These are phyloP conservation scores for Sceliomorpha sp. DNA, from an alignment of 2,888 invertebrate genomes.

Conservation along the genomic window DNA sequence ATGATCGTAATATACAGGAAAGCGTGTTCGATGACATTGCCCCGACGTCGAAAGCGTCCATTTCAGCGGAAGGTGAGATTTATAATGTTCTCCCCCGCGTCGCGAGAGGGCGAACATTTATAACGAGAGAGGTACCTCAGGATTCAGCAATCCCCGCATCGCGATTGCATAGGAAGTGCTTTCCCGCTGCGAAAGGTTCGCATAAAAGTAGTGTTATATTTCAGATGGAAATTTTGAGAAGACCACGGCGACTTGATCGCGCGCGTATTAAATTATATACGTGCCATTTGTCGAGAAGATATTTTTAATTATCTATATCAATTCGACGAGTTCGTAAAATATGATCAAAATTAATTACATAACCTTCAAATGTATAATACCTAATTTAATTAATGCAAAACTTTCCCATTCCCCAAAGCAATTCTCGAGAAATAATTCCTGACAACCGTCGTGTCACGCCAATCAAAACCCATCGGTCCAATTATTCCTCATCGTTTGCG, in stretches of 20 bases:
- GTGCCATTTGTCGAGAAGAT: not conserved
- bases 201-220: constrained; percentile 26
- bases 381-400: too few relatives aligned
- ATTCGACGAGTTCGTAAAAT: too few relatives aligned
- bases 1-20: not conserved
- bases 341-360: too few relatives aligned
- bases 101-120: constrained; percentile 7
- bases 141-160: not conserved
- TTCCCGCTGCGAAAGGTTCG: constrained; percentile 26
- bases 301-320: too few relatives aligned
- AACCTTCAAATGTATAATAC: too few relatives aligned
- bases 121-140: constrained; percentile 11
- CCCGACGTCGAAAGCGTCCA: constrained; percentile 16
- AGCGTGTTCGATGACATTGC: not conserved
- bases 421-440: too few relatives aligned
- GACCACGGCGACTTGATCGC: not conserved
- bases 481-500: constrained; percentile 9
- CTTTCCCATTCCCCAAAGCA: too few relatives aligned
- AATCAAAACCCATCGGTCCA: too few relatives aligned
- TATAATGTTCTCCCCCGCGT: constrained; percentile 23
- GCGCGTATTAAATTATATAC: not conserved
- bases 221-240: constrained; percentile 6
- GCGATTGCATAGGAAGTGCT: constrained; percentile 24
- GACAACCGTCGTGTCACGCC: too few relatives aligned
- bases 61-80: constrained; percentile 34